Evolutionary conservation across 1,140 invertebrate genomes (phyloP).

Genomic region (Dendroctonus valens): DNA sequence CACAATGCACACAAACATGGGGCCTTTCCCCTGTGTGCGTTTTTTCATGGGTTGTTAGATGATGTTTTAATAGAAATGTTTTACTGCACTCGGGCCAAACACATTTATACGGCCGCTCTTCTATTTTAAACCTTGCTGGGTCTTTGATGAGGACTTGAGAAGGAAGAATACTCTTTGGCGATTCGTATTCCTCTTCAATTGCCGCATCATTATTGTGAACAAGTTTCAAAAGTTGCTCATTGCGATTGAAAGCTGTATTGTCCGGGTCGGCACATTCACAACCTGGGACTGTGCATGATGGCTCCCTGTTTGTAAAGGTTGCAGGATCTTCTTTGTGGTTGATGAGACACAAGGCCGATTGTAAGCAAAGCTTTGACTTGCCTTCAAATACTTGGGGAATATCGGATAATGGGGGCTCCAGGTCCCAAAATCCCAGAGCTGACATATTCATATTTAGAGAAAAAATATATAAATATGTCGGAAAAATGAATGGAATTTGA

Average conservation of each 20-base stretch:
- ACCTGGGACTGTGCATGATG: not conserved
- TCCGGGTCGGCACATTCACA: not conserved
- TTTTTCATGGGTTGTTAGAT: constrained; percentile 75
- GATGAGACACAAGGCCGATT: constrained; percentile 26
- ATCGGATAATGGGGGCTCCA: constrained; percentile 22
- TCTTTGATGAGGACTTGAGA: constrained; percentile 20
- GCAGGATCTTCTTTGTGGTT: constrained; percentile 24
- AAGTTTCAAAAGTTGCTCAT: constrained; percentile 22
- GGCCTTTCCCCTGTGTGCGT: constrained; percentile 80
- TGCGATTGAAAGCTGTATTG: not conserved
- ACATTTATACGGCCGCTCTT: constrained; percentile 33
- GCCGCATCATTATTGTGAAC: constrained; percentile 8
- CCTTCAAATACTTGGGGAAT: constrained; percentile 9
- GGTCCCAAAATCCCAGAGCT: constrained; percentile 18
- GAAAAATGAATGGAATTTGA: too few species aligned
- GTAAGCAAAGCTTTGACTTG: constrained; percentile 19
- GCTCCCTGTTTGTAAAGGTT: constrained; percentile 5
- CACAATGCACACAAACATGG: constrained; percentile 80
- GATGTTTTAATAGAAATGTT: constrained; percentile 78
- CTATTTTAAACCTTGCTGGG: constrained; percentile 16
- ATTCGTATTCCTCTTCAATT: constrained; percentile 17
- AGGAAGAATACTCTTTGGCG: constrained; percentile 11
- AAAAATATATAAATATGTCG: not conserved
- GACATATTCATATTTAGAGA: constrained; percentile 17
- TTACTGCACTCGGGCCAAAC: constrained; percentile 50